Evolutionary conservation across 2,888 invertebrate genomes (phyloP).

Genomic region (Unio pictorum): DNA sequence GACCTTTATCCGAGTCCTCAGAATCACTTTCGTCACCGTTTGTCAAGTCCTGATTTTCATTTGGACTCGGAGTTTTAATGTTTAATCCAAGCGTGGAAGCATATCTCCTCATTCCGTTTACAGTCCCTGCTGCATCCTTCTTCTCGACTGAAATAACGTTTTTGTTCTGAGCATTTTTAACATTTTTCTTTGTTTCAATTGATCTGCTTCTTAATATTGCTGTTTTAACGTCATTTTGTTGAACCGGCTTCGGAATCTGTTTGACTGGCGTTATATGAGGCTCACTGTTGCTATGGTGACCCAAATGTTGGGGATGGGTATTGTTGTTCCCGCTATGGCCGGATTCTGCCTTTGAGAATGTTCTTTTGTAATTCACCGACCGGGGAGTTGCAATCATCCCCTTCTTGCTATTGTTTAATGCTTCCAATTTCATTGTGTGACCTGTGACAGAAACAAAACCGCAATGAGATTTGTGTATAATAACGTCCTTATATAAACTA

Average conservation of each 20-base stretch:
- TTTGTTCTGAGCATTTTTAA: slow-evolving; percentile 8
- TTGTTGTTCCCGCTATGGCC: slow-evolving; percentile 27
- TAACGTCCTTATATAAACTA: too few species aligned
- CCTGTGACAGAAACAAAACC: slow-evolving; percentile 6
- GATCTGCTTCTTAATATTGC: slow-evolving; percentile 30
- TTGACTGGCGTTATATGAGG: slow-evolving; percentile 7
- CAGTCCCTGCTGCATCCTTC: slow-evolving; percentile 8
- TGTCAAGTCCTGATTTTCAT: slow-evolving; percentile 13
- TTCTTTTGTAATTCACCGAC: slow-evolving; percentile 3
- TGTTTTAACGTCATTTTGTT: background rate
- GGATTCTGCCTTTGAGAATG: slow-evolving; percentile 27
- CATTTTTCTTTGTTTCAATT: slow-evolving; percentile 13
- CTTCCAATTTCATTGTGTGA: slow-evolving; percentile 1
- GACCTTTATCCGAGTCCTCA: slow-evolving; percentile 39
- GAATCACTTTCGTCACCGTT: slow-evolving; percentile 28
- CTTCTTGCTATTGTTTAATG: slow-evolving; percentile 7
- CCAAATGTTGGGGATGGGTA: slow-evolving; percentile 16
- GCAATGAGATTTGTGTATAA: too few species aligned
- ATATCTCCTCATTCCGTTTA: slow-evolving; percentile 38
- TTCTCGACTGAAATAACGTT: background rate
- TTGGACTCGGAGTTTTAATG: slow-evolving; percentile 17
- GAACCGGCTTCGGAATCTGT: background rate
- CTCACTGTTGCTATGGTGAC: slow-evolving; percentile 18
- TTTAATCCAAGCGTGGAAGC: slow-evolving; percentile 32
- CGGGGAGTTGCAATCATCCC: slow-evolving; percentile 8